These are phyloP conservation scores for Napeogenes inachia DNA, from an alignment of 2,888 invertebrate genomes.

Conservation along the genomic window DNA sequence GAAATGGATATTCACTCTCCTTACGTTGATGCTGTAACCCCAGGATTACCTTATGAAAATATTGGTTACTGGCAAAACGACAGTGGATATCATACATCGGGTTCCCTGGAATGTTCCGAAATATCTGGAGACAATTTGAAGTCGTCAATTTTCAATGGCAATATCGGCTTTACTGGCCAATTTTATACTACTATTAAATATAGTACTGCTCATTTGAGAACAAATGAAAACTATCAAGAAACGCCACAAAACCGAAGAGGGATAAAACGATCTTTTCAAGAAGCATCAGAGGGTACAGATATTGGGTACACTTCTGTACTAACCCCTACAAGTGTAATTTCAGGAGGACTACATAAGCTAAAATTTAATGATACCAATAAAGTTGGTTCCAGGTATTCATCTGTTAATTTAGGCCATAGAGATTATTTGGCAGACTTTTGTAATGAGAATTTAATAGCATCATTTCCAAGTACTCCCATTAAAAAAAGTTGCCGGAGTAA, in stretches of 20 bases:
- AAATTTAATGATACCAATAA: conserved; percentile 56
- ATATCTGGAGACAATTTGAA: conserved; percentile 51
- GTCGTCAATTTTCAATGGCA: conserved; percentile 40
- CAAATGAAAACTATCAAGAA: conserved; percentile 36
- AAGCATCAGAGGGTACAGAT: conserved; percentile 42
- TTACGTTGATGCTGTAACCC: conserved; percentile 48
- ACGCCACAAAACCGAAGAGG: conserved; percentile 54
- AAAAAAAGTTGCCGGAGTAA: conserved; percentile 53
- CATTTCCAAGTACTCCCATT: conserved; percentile 64
- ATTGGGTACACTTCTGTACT: conserved; percentile 40
- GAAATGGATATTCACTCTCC: conserved; percentile 58
- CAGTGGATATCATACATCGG: conserved; percentile 68
- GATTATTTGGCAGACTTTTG: conserved; percentile 15
- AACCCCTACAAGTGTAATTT: conserved; percentile 65
- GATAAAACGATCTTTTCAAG: conserved; percentile 53
- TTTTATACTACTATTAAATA: conserved; percentile 41
- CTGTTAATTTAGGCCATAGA: conserved; percentile 23
- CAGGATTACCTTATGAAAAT: conserved; percentile 47
- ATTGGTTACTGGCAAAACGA: conserved; percentile 60
- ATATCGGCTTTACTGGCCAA: conserved; percentile 43
- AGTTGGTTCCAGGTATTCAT: conserved; percentile 32
- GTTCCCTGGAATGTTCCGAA: conserved; percentile 57
- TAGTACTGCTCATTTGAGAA: conserved; percentile 25
- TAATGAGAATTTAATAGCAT: conserved; percentile 25
- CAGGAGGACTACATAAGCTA: conserved; percentile 59